Evolutionary conservation across 1,140 invertebrate genomes (phyloP).

Genomic region (Acromyrmex echinatior): DNA sequence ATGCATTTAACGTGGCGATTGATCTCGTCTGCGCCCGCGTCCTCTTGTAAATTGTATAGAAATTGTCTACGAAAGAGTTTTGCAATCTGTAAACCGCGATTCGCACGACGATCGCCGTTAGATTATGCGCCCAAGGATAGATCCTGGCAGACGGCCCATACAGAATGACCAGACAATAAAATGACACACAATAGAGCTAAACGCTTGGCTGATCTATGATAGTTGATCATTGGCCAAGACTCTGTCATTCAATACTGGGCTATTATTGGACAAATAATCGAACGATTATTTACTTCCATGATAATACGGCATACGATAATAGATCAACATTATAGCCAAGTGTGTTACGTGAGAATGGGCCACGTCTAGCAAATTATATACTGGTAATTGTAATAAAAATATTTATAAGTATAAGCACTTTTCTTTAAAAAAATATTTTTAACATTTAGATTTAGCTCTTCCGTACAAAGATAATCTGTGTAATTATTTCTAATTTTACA

Average conservation of each 20-base stretch:
- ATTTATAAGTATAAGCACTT: not conserved
- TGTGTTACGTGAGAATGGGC: not conserved
- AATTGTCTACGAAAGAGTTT: conserved; percentile 35
- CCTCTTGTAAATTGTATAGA: conserved; percentile 52
- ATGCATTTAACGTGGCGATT: conserved; percentile 41
- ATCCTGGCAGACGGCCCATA: not conserved
- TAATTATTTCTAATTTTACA: not conserved
- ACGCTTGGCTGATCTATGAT: not conserved
- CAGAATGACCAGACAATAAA: too few species aligned
- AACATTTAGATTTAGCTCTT: not conserved
- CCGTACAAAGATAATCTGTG: not conserved
- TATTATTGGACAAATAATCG: conserved; percentile 1
- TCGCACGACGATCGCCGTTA: conserved; percentile 3
- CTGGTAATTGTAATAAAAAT: not conserved
- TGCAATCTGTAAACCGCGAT: conserved; percentile 13
- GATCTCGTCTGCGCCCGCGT: conserved; percentile 12
- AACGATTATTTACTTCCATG: not conserved
- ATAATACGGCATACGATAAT: not conserved
- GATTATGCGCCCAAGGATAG: not conserved
- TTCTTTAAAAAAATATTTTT: not conserved
- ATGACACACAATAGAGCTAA: not conserved
- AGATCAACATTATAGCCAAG: not conserved
- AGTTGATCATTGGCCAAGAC: not conserved
- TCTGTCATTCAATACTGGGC: not conserved
- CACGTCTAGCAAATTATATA: not conserved